phyloP scores from a whole-genome alignment of 1,140 invertebrate species.

The Bombus balteatus region DNA sequence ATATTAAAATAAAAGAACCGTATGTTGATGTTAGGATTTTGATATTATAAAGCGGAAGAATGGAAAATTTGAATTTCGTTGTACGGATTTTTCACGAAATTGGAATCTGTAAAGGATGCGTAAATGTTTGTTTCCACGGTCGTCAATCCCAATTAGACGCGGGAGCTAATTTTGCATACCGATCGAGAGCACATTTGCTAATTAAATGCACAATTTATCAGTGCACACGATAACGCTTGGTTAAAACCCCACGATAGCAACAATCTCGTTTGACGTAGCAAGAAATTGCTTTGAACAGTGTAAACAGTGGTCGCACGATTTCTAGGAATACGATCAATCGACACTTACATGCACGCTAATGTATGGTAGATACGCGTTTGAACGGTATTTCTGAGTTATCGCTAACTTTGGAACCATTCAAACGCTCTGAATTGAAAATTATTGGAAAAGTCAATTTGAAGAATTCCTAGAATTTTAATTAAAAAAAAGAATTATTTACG shows the following conservation, averaged over 20 bases:
- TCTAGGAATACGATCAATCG: background rate
- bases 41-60: too few species aligned
- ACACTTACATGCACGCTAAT: background rate
- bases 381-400: background rate
- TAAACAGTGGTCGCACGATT: conserved; percentile 17
- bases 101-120: too few species aligned
- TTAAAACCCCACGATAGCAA: background rate
- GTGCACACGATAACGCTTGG: conserved; percentile 1
- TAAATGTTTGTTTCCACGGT: conserved; percentile 2
- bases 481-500: background rate
- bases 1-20: too few species aligned
- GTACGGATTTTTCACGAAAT: too few species aligned
- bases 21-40: too few species aligned
- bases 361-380: background rate
- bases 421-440: background rate
- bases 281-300: background rate
- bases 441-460: background rate
- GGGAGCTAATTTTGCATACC: conserved; percentile 33
- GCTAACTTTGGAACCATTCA: background rate
- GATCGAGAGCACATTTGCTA: conserved; percentile 30
- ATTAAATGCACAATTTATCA: conserved; percentile 58
- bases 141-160: conserved; percentile 40
- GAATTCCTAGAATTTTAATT: background rate
- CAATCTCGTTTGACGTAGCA: conserved; percentile 6
- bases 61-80: too few species aligned